phyloP scores from a whole-genome alignment of 2,888 invertebrate species.

The Euzophera pinguis region DNA sequence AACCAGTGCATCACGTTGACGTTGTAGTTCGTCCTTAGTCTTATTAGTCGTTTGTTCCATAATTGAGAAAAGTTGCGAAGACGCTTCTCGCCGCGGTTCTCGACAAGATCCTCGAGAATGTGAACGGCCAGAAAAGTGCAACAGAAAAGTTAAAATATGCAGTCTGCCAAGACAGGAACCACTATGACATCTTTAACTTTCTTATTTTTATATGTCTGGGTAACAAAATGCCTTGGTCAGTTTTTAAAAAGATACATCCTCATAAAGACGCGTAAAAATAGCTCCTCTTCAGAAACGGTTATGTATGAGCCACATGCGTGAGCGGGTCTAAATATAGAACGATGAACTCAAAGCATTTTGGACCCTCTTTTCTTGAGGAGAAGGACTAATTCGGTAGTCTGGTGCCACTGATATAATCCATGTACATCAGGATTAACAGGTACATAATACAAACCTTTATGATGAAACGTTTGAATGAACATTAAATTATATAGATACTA shows the following conservation, averaged over 20 bases:
- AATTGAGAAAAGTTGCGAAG: too few species aligned
- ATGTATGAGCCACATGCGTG: constrained; percentile 29
- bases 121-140: too few species aligned
- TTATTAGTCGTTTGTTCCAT: too few species aligned
- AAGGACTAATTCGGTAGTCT: not conserved
- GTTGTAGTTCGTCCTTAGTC: too few species aligned
- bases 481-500: not conserved
- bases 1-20: too few species aligned
- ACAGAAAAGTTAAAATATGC: too few species aligned
- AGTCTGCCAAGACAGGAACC: too few species aligned
- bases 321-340: constrained; percentile 42
- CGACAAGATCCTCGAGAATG: too few species aligned
- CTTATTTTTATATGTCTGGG: not conserved
- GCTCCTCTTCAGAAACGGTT: constrained; percentile 31
- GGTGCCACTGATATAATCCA: not conserved
- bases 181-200: too few species aligned
- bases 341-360: constrained; percentile 23
- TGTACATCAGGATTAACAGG: not conserved
- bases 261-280: constrained; percentile 41
- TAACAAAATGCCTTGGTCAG: constrained; percentile 14
- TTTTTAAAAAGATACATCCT: constrained; percentile 41
- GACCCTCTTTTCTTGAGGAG: constrained; percentile 15
- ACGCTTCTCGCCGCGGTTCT: too few species aligned
- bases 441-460: not conserved
- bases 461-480: not conserved